Conservation (phyloP, 2,888 invertebrate genomes). For the Alloscopus bannaensis region DNA sequence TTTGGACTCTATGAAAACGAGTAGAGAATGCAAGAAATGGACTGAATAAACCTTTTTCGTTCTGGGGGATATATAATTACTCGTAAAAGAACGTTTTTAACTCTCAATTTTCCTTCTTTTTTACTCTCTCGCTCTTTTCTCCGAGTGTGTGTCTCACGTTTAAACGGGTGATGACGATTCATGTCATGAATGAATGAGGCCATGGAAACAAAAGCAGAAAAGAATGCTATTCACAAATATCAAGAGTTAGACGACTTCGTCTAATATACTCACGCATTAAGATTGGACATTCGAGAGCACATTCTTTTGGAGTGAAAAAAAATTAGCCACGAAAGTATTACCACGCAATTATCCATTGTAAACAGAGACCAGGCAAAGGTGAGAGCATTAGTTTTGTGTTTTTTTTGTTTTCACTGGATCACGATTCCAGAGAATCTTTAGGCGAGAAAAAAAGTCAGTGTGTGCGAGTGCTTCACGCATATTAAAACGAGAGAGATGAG, state of each 20-base stretch:
- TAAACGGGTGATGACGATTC: slow-evolving; percentile 10
- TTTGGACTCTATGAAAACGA: slow-evolving; percentile 6
- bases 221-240: slow-evolving; percentile 2
- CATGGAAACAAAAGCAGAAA: neutral
- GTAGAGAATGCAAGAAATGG: neutral
- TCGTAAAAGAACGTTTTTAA: neutral
- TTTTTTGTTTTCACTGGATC: slow-evolving; percentile 19
- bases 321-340: neutral
- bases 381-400: slow-evolving; percentile 8
- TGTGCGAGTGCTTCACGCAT: slow-evolving; percentile 17
- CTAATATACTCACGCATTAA: neutral
- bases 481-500: too few relatives aligned
- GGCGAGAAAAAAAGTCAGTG: neutral
- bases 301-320: neutral
- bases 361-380: too few relatives aligned
- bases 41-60: neutral
- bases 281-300: neutral
- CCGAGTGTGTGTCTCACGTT: neutral
- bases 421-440: slow-evolving; percentile 22
- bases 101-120: neutral
- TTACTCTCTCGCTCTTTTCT: neutral
- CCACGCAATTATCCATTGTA: too few relatives aligned
- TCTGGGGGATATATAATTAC: slow-evolving; percentile 19
- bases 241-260: neutral
- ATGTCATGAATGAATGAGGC: slow-evolving; percentile 14